Evolutionary conservation across 2,797 vertebrate species (phyloP), one percentile per base, ranked within the genome.

Genomic region (Nannoperca australis): DNA sequence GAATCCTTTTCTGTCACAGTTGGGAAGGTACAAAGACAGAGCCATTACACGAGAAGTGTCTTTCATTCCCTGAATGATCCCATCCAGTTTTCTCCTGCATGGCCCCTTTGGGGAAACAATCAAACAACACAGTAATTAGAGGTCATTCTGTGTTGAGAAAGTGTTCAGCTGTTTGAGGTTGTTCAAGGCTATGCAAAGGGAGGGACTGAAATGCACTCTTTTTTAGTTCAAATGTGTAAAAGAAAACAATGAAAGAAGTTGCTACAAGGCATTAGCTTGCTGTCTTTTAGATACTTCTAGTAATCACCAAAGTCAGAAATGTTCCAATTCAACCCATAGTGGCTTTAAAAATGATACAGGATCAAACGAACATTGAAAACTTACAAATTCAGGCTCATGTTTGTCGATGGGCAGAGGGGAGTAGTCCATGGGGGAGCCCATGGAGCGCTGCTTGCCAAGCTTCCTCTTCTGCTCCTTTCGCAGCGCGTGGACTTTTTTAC

Each of bases 1-100:
- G 95, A 99, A 99, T 42, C 98, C 98, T 88, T 97, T 98, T 77
- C 96, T 96, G 95, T 99, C 98, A 0, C 98, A 99, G 95, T 99
- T 99, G 86, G 98, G 98, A 80, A 99, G 96, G 83, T 99, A 98
- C 79, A 99, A 95, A 0, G 97, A 96, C 38, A 97, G 95, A 66
- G 95, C 90, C 79, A 98, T 96, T 83, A 99, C 95, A 49, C 96
- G 95, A 60, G 97, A 97, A 50, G 97, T 97, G 78, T 97, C 96
- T 90, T 99, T 99, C 92, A 99, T 96, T 78, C 96, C 96, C 91
- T 98, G 97, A 91, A 99, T 96, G 61, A 98, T 97, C 0, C 97
- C 97, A 18, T 99, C 98, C 95, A 99, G 96, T 89, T 98, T 98
- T 87, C 98, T 95, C 86, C 98, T 96, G 95, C 98, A 99, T 2